Evolutionary conservation across 2,113 vertebrate genomes (phyloP).

Genomic region (Onychostruthus taczanowskii): DNA sequence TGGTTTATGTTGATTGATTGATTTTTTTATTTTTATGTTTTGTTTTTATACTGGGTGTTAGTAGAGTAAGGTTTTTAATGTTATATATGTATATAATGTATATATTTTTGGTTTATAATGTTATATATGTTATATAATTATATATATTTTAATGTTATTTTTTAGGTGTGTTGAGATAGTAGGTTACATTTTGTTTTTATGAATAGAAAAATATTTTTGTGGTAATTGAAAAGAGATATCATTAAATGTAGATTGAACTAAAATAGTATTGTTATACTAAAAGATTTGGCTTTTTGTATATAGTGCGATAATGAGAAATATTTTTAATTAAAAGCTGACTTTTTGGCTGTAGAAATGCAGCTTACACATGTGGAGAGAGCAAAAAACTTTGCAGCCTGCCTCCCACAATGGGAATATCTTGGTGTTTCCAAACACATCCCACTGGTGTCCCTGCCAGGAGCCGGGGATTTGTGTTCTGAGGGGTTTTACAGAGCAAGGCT

Average conservation of each 20-base stretch:
- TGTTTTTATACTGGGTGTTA: neutral
- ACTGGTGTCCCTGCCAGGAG: neutral
- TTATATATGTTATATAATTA: neutral
- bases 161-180: neutral
- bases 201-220: neutral
- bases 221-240: neutral
- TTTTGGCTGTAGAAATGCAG: neutral
- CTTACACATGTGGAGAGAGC: neutral
- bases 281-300: neutral
- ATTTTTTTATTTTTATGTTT: neutral
- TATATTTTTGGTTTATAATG: neutral
- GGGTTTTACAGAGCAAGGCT: neutral
- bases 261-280: neutral
- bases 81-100: neutral
- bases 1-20: neutral
- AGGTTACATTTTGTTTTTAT: neutral
- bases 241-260: neutral
- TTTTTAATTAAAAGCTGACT: neutral
- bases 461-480: neutral
- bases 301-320: neutral
- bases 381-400: neutral
- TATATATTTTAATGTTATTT: neutral
- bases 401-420: fast-evolving
- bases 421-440: neutral
- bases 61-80: neutral